Percentiles rank a stretch among this genome's conserved stretches.
Conservation (phyloP, 1,140 invertebrate genomes). For the Brachionus rubens region DNA sequence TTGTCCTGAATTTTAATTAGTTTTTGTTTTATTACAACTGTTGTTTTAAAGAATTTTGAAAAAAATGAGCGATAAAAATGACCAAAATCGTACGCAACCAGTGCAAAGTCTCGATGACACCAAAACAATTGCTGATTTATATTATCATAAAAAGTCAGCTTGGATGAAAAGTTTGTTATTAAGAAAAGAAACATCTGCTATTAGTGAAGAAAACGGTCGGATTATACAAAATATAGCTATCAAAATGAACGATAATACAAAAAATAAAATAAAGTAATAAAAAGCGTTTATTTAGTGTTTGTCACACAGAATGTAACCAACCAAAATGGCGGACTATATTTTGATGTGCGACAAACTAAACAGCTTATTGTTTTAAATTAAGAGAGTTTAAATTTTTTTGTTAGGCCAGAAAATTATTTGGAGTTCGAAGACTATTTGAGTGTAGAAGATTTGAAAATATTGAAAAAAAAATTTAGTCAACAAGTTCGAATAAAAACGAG, state of each 20-base stretch:
- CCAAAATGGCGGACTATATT: too few species aligned
- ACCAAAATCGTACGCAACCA: background rate
- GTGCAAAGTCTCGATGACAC: background rate
- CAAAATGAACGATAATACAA: conserved; percentile 25
- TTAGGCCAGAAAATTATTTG: background rate
- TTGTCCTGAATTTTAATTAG: background rate
- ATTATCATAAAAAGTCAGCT: background rate
- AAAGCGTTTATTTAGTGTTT: too few species aligned
- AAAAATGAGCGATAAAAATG: background rate
- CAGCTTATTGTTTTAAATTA: too few species aligned
- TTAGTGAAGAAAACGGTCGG: background rate
- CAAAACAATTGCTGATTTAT: conserved; percentile 17
- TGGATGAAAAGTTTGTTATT: conserved; percentile 27
- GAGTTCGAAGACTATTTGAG: conserved; percentile 16
- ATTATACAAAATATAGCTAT: conserved; percentile 16
- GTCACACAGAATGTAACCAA: too few species aligned
- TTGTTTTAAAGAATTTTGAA: too few species aligned
- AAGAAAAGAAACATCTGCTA: conserved; percentile 2
- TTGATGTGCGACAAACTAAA: too few species aligned
- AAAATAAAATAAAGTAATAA: conserved; percentile 1
- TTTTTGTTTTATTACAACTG: too few species aligned
- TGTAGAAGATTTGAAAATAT: background rate
- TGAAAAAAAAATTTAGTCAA: conserved; percentile 6
- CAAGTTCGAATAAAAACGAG: background rate
- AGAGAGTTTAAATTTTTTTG: too few species aligned